These are phyloP conservation scores for Calephelis virginiensis DNA, from an alignment of 1,140 invertebrate species.

Conservation along the genomic window DNA sequence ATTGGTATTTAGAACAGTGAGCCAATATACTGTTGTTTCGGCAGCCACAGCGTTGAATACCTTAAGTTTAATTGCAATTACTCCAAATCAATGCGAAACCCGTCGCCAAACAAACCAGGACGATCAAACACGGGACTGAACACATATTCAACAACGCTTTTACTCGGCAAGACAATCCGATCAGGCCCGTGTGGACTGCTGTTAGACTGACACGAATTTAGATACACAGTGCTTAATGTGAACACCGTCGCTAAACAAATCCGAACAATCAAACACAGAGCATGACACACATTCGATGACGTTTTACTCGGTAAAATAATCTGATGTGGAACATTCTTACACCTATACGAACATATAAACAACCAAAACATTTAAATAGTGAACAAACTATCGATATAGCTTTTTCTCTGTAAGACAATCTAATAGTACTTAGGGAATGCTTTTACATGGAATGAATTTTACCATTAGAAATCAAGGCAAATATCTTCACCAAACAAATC, in stretches of 20 bases:
- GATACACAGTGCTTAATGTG: too few species aligned
- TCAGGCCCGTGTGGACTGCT: not conserved
- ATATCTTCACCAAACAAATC: too few species aligned
- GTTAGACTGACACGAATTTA: too few species aligned
- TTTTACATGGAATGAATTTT: too few species aligned
- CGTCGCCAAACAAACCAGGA: conserved; percentile 5
- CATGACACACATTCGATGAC: too few species aligned
- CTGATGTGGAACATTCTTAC: not conserved
- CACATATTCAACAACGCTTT: conserved; percentile 9
- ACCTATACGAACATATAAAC: not conserved
- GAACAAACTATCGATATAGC: too few species aligned
- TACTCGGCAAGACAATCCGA: not conserved
- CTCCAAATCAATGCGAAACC: conserved; percentile 2
- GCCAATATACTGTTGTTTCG: conserved; percentile 1
- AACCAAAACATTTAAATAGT: not conserved
- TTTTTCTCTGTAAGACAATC: too few species aligned
- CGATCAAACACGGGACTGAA: conserved; percentile 12
- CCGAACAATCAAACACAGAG: too few species aligned
- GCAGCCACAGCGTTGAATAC: not conserved
- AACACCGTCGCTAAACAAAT: too few species aligned
- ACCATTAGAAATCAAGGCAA: too few species aligned
- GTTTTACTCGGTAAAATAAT: too few species aligned
- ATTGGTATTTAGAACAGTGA: not conserved
- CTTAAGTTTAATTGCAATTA: conserved; percentile 10
- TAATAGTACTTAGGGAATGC: too few species aligned